These are phyloP conservation scores for Motacilla tschutschensis DNA, from an alignment of 2,113 vertebrate genomes.

Conservation along the genomic window DNA sequence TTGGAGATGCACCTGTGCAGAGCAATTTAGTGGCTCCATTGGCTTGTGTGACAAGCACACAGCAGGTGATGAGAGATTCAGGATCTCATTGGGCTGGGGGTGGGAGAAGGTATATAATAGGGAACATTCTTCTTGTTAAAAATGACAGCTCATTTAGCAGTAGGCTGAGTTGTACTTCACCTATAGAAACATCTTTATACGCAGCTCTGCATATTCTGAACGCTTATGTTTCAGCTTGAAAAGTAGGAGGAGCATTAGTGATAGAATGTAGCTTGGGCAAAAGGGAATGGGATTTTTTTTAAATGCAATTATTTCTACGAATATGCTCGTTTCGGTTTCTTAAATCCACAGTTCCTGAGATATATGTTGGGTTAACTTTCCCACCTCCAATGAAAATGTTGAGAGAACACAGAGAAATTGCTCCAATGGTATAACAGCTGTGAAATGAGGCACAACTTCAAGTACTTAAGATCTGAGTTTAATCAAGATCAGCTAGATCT, in stretches of 20 bases:
- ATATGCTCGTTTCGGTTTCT: neutral
- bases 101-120: neutral
- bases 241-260: neutral
- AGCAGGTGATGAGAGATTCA: slow-evolving; percentile 29
- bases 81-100: slow-evolving; percentile 15
- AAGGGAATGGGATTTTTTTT: neutral
- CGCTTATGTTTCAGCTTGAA: neutral
- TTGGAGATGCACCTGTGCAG: slow-evolving; percentile 51
- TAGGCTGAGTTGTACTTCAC: slow-evolving; percentile 5
- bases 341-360: neutral
- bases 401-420: neutral
- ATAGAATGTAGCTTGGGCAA: neutral
- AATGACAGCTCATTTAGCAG: neutral
- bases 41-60: slow-evolving; percentile 31
- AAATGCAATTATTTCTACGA: neutral
- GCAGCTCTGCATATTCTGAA: neutral
- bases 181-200: slow-evolving; percentile 9
- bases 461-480: neutral
- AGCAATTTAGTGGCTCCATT: slow-evolving; percentile 27
- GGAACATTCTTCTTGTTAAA: slow-evolving; percentile 34
- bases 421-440: neutral
- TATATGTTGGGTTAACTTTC: neutral
- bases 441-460: neutral
- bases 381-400: neutral
- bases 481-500: neutral